Conservation (phyloP, 2,888 invertebrate genomes). For the Luperina nickerlii region DNA sequence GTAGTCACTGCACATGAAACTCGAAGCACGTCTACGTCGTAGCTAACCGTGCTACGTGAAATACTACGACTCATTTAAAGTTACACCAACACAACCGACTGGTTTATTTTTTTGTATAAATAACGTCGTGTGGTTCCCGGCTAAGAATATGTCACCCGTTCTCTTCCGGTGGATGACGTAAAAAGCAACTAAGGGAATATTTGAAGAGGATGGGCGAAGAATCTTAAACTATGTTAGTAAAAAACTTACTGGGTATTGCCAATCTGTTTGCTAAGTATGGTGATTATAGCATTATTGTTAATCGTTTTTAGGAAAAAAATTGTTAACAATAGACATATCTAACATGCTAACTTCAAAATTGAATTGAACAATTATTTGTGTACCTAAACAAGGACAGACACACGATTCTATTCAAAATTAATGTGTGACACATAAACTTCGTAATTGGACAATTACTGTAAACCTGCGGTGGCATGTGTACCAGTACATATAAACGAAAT, state of each 20-base stretch:
- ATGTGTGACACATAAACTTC: slow-evolving; percentile 74
- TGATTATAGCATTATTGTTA: background rate
- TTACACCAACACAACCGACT: slow-evolving; percentile 38
- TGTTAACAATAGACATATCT: background rate
- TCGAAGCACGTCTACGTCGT: slow-evolving; percentile 58
- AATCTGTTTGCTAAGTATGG: background rate
- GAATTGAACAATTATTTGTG: slow-evolving; percentile 54
- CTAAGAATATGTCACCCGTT: slow-evolving; percentile 42
- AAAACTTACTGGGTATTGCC: background rate
- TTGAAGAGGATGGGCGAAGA: slow-evolving; percentile 9
- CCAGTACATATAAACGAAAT: slow-evolving; percentile 78
- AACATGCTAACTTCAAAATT: slow-evolving; percentile 21
- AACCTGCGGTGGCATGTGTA: slow-evolving; percentile 78
- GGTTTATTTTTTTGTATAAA: slow-evolving; percentile 47
- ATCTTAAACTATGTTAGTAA: slow-evolving; percentile 7
- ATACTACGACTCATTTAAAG: slow-evolving; percentile 57
- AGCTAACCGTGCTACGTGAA: slow-evolving; percentile 51
- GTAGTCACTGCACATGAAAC: slow-evolving; percentile 46
- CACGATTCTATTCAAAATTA: slow-evolving; percentile 71
- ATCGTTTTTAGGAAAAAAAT: background rate
- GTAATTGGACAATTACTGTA: slow-evolving; percentile 84
- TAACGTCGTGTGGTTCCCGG: slow-evolving; percentile 23
- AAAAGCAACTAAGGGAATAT: slow-evolving; percentile 38
- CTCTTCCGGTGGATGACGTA: slow-evolving; percentile 14
- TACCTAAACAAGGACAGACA: slow-evolving; percentile 61